Conservation (phyloP, 2,113 vertebrate genomes). For the Bufo gargarizans region DNA sequence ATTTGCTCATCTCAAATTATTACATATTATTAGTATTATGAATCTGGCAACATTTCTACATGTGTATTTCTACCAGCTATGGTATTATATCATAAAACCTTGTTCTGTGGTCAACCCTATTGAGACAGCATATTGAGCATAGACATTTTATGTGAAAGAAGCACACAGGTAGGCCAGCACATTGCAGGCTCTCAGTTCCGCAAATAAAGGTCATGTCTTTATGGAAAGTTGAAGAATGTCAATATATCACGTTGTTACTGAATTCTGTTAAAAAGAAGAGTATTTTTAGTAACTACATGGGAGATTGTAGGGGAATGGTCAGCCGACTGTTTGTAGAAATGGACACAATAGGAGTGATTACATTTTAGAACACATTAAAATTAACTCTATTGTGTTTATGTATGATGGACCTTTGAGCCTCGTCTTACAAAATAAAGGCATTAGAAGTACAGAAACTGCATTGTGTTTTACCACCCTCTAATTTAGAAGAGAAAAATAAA, state of each 20-base stretch:
- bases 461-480: background rate
- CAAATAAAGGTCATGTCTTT: constrained; percentile 40
- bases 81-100: background rate
- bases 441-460: background rate
- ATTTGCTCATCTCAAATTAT: background rate
- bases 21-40: background rate
- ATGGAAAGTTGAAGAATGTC: constrained; percentile 41
- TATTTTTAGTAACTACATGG: constrained; percentile 42
- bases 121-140: background rate
- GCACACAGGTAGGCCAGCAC: constrained; percentile 7
- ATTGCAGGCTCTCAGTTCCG: constrained; percentile 2
- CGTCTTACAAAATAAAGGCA: background rate
- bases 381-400: constrained; percentile 8
- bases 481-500: background rate
- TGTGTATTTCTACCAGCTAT: background rate
- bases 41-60: background rate
- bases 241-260: constrained; percentile 44
- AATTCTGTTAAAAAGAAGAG: constrained; percentile 27
- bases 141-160: background rate
- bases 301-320: constrained; percentile 4
- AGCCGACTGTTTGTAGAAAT: constrained; percentile 1
- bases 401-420: background rate
- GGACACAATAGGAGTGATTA: background rate
- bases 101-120: background rate
- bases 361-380: background rate